Evolutionary conservation across 2,888 invertebrate genomes (phyloP).

Genomic region (Liodrosophila aerea): DNA sequence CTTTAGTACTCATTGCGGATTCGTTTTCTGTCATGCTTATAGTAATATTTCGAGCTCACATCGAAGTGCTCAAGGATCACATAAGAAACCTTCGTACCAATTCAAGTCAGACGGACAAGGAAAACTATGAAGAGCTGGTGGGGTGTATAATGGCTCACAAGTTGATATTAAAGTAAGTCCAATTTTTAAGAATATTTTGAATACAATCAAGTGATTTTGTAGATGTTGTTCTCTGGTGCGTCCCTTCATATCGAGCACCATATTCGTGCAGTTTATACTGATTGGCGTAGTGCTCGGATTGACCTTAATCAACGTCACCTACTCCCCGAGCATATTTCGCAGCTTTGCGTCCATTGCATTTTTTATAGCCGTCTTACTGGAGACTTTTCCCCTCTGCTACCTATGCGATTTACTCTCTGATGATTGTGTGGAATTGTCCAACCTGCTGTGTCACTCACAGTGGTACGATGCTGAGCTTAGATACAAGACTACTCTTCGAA

Average conservation of each 20-base stretch:
- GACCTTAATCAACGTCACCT: constrained; percentile 36
- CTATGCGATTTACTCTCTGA: constrained; percentile 36
- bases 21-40: constrained; percentile 28
- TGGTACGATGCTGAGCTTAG: constrained; percentile 3
- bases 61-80: constrained; percentile 40
- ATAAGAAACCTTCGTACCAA: constrained; percentile 31
- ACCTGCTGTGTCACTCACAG: not conserved
- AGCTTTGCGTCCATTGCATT: constrained; percentile 36
- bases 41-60: constrained; percentile 28
- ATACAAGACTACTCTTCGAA: constrained; percentile 6
- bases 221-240: constrained; percentile 40
- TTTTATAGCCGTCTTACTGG: constrained; percentile 28
- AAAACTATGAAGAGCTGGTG: constrained; percentile 37
- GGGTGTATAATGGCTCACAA: constrained; percentile 37
- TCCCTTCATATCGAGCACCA: constrained; percentile 40
- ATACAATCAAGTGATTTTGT: too few species aligned
- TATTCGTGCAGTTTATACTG: constrained; percentile 32
- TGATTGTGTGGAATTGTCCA: constrained; percentile 30
- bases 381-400: constrained; percentile 51
- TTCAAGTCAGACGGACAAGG: constrained; percentile 12
- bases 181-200: too few species aligned
- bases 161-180: constrained; percentile 29
- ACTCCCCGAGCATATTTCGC: constrained; percentile 35
- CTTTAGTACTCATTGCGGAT: constrained; percentile 13
- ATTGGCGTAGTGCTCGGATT: constrained; percentile 40